Evolutionary conservation across 2,113 vertebrate genomes (phyloP).

Genomic region (Emydocephalus ijimae): DNA sequence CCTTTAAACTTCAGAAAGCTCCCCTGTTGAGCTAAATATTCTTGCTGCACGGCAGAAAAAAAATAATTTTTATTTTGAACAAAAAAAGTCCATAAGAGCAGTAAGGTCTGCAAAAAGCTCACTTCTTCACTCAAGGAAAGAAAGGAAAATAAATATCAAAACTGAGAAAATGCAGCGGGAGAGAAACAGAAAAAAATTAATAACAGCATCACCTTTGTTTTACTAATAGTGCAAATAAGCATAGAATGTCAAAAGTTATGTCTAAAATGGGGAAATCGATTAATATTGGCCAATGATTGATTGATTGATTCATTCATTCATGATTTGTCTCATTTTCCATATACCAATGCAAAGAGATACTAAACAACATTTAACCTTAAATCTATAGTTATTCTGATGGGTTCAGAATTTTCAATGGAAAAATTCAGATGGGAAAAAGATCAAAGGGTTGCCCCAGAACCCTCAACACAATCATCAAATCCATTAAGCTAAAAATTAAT

Average conservation of each 20-base stretch:
- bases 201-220: not conserved
- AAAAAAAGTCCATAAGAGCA: conserved; percentile 23
- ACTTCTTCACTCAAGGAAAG: not conserved
- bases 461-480: not conserved
- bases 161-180: not conserved
- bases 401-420: not conserved
- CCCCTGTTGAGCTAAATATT: not conserved
- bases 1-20: not conserved
- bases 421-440: not conserved
- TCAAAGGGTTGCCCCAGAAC: not conserved
- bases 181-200: not conserved
- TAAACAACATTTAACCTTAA: not conserved
- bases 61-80: conserved; percentile 8
- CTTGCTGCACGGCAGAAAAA: conserved; percentile 9
- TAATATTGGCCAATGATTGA: not conserved
- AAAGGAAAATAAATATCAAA: conserved; percentile 3
- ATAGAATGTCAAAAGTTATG: not conserved
- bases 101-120: conserved; percentile 3
- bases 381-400: not conserved
- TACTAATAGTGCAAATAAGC: not conserved
- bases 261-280: not conserved
- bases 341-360: not conserved
- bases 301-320: not conserved
- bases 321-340: not conserved
- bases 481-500: not conserved